Base-by-base conservation (phyloP, 2,797 vertebrate species). In the Acanthopagrus latus region DNA sequence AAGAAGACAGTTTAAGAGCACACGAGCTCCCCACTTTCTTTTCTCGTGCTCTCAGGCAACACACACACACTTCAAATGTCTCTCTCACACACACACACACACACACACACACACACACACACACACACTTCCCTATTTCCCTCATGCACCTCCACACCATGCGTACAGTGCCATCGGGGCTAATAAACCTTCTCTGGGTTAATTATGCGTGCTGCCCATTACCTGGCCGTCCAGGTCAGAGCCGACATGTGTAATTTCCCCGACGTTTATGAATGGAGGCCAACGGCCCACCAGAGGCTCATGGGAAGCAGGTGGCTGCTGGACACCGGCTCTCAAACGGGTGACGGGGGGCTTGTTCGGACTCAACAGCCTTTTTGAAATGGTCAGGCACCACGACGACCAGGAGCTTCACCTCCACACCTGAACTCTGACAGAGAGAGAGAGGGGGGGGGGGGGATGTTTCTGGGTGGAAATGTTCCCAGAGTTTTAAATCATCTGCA, bases 211-310 rank as follows among this genome's bases (percentile, higher is more conserved):
- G 74, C 83, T 54, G 29, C 65, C 78, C 70, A 66, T 91, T 91
- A 91, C 82, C 80, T 74, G 86, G 63, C 56, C 25, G 54, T 27
- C 70, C 81, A 66, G 90, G 85, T 91, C 87, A 66, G 62, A 76
- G 78, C 83, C 81, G 59, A 89, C 87, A 83, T 38, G 75, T 88
- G 86, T 93, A 80, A 93, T 90, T 91, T 90, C 85, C 88, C 74
- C 44, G 21, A 80, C 79, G 54, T 87, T 89, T 91, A 80, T 83
- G 84, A 89, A 87, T 57, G 83, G 76, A 84, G 78, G 82, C 81
- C 82, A 83, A 86, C 81, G 21, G 84, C 83, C 66, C 92, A 77
- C 84, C 75, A 48, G 88, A 78, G 90, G 80, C 85, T 84, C 60
- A 11, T 85, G 84, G 73, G 85, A 82, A 83, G 81, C 92, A 90